These are phyloP conservation scores for Coenobita brevimanus DNA, from an alignment of 1,140 invertebrate genomes.

Conservation along the genomic window DNA sequence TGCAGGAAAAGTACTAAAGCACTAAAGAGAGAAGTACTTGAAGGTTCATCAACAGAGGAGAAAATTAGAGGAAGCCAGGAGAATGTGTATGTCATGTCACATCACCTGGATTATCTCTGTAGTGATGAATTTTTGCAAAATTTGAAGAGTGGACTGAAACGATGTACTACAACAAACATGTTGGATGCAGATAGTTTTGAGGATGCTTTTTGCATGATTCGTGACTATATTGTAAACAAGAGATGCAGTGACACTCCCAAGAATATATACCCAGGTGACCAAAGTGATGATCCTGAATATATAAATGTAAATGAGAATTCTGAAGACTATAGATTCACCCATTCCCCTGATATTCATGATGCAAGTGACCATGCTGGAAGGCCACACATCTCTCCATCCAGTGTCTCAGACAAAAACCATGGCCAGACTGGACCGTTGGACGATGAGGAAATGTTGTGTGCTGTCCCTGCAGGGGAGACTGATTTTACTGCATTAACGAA, in stretches of 20 bases:
- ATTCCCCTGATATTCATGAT: too few relatives aligned
- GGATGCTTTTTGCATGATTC: background rate
- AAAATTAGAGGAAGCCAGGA: too few relatives aligned
- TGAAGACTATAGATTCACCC: too few relatives aligned
- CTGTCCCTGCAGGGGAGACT: too few relatives aligned
- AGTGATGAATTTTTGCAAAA: conserved; percentile 20
- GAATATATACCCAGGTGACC: background rate
- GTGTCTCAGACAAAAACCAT: too few relatives aligned
- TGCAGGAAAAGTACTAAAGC: too few relatives aligned
- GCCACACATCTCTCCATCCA: too few relatives aligned
- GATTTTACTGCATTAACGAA: too few relatives aligned
- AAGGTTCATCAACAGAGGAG: background rate
- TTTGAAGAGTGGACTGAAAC: background rate
- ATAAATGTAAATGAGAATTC: too few relatives aligned
- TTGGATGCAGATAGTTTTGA: background rate
- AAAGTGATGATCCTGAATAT: background rate
- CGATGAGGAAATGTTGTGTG: too few relatives aligned
- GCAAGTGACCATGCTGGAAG: too few relatives aligned
- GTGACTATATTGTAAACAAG: background rate
- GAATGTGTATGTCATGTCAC: background rate
- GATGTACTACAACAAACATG: background rate
- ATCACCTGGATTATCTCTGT: conserved; percentile 5
- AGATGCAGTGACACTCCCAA: background rate
- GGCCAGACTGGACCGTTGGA: too few relatives aligned
- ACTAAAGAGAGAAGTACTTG: background rate